Percentiles rank a stretch among this genome's conserved stretches.
phyloP scores from a whole-genome alignment of 2,797 vertebrate genomes.

The Clarias fuscus region DNA sequence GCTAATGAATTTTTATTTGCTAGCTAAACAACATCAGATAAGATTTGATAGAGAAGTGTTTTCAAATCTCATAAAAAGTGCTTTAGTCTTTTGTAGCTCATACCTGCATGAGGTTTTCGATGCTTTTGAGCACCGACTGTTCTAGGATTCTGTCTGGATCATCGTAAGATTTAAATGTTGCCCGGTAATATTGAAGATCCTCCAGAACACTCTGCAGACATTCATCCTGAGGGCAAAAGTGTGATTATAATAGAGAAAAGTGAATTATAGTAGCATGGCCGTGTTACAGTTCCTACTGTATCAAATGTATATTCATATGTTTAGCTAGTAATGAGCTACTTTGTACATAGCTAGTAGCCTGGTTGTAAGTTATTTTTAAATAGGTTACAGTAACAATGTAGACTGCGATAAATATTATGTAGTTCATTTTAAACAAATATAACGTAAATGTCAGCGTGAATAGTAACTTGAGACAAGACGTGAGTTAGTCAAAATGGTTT shows the following conservation, averaged over 20 bases:
- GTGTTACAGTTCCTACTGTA: background rate
- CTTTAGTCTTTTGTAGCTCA: background rate
- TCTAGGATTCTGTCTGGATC: slow-evolving; percentile 50
- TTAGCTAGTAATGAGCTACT: background rate
- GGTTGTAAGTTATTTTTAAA: background rate
- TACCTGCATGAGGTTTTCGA: slow-evolving; percentile 69
- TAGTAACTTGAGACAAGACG: background rate
- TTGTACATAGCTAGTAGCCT: background rate
- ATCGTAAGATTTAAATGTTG: slow-evolving; percentile 53
- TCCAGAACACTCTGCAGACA: slow-evolving; percentile 66
- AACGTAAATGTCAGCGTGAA: background rate
- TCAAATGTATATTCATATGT: background rate
- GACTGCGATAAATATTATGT: background rate
- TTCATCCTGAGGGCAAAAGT: slow-evolving; percentile 52
- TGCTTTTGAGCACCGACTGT: slow-evolving; percentile 54
- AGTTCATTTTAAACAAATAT: background rate
- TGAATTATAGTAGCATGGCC: background rate
- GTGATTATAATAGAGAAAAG: background rate
- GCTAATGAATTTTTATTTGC: background rate
- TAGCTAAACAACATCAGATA: background rate
- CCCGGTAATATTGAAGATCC: slow-evolving; percentile 68
- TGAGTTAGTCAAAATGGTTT: background rate
- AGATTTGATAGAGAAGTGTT: no score
- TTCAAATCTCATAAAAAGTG: background rate
- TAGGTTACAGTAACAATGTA: background rate